Evolutionary conservation across 2,113 vertebrate genomes (phyloP).

Genomic region (Struthidea cinerea): DNA sequence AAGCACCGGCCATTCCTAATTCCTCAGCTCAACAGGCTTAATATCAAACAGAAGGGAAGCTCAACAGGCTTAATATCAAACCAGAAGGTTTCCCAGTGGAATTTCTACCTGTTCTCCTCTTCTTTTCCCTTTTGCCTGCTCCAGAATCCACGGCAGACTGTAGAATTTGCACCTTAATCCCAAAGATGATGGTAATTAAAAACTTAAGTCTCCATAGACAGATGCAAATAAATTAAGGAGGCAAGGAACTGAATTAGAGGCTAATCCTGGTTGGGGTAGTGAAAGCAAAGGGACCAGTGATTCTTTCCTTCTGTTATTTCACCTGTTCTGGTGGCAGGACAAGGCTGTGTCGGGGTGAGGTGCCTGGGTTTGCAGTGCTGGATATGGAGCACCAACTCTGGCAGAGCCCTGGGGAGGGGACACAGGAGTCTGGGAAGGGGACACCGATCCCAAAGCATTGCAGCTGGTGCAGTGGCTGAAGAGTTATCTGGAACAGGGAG

Average conservation of each 20-base stretch:
- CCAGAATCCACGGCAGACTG: background rate
- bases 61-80: background rate
- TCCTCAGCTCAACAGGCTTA: background rate
- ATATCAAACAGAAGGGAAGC: background rate
- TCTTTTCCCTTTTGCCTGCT: background rate
- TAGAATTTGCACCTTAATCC: conserved; percentile 37
- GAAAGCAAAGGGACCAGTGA: conserved; percentile 12
- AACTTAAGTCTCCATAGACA: conserved; percentile 35
- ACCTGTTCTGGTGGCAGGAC: background rate
- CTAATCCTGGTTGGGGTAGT: conserved; percentile 8
- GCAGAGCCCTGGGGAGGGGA: background rate
- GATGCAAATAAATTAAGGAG: conserved; percentile 40
- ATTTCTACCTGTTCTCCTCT: background rate
- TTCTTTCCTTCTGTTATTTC: conserved; percentile 38
- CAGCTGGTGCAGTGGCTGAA: background rate
- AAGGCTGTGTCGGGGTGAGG: fast-evolving
- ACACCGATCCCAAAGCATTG: background rate
- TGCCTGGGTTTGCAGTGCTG: background rate
- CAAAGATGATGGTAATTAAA: conserved; percentile 37
- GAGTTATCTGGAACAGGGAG: background rate
- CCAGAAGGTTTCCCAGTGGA: background rate
- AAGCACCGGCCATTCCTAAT: background rate
- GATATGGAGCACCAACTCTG: background rate
- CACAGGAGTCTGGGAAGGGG: background rate
- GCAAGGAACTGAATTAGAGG: conserved; percentile 22